Evolutionary conservation across 2,888 invertebrate genomes (phyloP).

Genomic region (Dasypogon diadema): DNA sequence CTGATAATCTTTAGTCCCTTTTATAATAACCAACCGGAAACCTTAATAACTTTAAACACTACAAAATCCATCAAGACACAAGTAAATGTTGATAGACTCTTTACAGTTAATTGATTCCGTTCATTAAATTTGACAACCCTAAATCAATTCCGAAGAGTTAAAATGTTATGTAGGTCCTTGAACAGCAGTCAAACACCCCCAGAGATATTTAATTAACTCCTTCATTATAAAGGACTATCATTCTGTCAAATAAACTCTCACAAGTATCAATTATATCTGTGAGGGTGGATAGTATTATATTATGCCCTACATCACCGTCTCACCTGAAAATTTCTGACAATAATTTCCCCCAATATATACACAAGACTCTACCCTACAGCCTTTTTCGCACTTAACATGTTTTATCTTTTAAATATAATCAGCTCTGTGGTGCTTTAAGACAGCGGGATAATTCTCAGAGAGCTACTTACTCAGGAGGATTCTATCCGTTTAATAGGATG

Average conservation of each 20-base stretch:
- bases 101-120: too few species aligned
- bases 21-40: too few species aligned
- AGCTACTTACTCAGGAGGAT: neutral
- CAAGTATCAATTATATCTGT: conserved; percentile 6
- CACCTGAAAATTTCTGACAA: conserved; percentile 14
- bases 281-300: neutral
- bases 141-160: too few species aligned
- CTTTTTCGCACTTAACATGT: conserved; percentile 44
- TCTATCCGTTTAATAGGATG: conserved; percentile 20
- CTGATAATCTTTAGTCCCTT: too few species aligned
- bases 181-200: too few species aligned
- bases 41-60: too few species aligned
- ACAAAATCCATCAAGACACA: too few species aligned
- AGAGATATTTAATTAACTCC: conserved; percentile 34
- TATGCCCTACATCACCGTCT: neutral
- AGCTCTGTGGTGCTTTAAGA: conserved; percentile 31
- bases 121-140: too few species aligned
- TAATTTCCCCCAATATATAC: conserved; percentile 15
- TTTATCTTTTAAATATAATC: conserved; percentile 44
- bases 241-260: conserved; percentile 14
- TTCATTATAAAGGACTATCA: neutral
- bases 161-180: too few species aligned
- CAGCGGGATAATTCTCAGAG: neutral
- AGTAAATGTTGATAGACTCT: too few species aligned
- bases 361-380: neutral